These are phyloP conservation scores for Eutrigla gurnardus DNA, from an alignment of 2,797 vertebrate species.

Conservation along the genomic window DNA sequence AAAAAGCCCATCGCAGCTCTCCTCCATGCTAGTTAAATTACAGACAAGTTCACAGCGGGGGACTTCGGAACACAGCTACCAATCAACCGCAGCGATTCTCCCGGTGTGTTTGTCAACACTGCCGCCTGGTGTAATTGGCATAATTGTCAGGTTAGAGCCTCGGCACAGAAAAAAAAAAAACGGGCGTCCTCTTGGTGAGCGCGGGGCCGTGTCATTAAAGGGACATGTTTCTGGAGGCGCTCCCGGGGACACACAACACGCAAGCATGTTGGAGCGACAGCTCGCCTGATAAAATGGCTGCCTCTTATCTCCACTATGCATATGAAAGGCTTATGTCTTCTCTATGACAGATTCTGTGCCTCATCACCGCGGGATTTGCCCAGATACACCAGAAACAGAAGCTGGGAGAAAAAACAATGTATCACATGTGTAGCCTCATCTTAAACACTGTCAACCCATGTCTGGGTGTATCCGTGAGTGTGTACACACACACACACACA, in stretches of 20 bases:
- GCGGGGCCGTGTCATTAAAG: conserved; percentile 79
- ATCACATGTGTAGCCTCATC: conserved; percentile 77
- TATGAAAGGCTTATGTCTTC: conserved; percentile 88
- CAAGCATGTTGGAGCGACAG: conserved; percentile 77
- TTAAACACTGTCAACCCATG: conserved; percentile 70
- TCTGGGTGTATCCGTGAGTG: conserved; percentile 30
- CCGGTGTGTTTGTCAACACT: conserved; percentile 82
- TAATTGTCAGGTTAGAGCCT: conserved; percentile 83
- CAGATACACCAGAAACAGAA: conserved; percentile 78
- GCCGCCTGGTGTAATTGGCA: conserved; percentile 78
- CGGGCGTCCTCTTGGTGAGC: conserved; percentile 73
- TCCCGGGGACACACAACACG: conserved; percentile 73
- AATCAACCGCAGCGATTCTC: conserved; percentile 75
- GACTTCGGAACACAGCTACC: conserved; percentile 68
- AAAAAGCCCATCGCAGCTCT: conserved; percentile 71
- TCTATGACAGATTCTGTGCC: conserved; percentile 84
- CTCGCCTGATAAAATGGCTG: conserved; percentile 86
- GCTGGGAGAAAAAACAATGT: conserved; percentile 77
- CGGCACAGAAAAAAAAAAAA: conserved; percentile 59
- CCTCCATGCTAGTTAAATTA: conserved; percentile 81
- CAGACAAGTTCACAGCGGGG: conserved; percentile 77
- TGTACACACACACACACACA: conserved; percentile 22
- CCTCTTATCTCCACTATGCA: conserved; percentile 87
- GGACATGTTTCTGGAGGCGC: conserved; percentile 81
- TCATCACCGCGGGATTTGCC: conserved; percentile 83